These are phyloP conservation scores for Acleris literana DNA, from an alignment of 2,888 invertebrate species.

Conservation along the genomic window DNA sequence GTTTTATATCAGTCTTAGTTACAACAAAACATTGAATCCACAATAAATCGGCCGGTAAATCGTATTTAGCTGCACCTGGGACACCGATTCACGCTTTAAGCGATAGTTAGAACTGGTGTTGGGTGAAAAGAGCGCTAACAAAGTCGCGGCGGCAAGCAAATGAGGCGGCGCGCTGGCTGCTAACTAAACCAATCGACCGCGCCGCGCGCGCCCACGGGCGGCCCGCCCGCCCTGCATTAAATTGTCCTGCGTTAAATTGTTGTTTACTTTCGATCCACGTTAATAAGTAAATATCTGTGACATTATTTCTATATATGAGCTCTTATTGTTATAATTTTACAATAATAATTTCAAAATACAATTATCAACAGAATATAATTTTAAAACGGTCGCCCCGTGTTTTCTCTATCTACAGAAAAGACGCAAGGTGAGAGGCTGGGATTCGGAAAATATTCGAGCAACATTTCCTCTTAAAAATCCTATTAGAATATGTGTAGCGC, in stretches of 20 bases:
- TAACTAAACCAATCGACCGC: slow-evolving; percentile 82
- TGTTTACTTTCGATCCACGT: background rate
- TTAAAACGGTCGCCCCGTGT: too few relatives aligned
- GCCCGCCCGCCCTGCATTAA: slow-evolving; percentile 37
- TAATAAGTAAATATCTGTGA: too few relatives aligned
- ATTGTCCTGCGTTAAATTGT: slow-evolving; percentile 46
- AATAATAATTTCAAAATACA: too few relatives aligned
- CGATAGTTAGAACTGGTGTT: slow-evolving; percentile 70
- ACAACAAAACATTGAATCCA: background rate
- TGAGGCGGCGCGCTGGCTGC: slow-evolving; percentile 82
- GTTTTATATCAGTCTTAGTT: too few relatives aligned
- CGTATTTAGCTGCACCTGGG: slow-evolving; percentile 52
- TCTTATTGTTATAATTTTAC: too few relatives aligned
- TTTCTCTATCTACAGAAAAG: too few relatives aligned
- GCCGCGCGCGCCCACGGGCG: slow-evolving; percentile 55
- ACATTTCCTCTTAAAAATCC: too few relatives aligned
- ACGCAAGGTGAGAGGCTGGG: too few relatives aligned
- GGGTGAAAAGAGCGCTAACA: slow-evolving; percentile 79
- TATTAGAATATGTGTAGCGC: too few relatives aligned
- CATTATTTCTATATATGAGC: too few relatives aligned
- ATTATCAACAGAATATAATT: too few relatives aligned
- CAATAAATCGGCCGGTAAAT: slow-evolving; percentile 35
- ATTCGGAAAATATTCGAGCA: too few relatives aligned
- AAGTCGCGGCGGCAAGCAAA: slow-evolving; percentile 77
- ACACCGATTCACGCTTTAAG: slow-evolving; percentile 68